Conservation (phyloP, 2,113 vertebrate species). For the Alligator sinensis region DNA sequence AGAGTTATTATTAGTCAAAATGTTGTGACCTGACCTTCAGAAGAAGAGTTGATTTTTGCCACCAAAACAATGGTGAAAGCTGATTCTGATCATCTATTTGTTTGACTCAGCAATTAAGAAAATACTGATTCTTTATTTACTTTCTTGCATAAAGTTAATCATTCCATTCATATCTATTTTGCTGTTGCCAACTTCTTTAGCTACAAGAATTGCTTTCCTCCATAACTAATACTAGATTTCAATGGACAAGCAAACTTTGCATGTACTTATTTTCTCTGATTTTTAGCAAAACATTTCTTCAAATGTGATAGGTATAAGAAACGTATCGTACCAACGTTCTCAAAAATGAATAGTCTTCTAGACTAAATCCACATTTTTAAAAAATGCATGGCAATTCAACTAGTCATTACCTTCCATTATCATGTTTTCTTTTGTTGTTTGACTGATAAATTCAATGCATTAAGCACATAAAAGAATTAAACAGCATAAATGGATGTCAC, state of each 20-base stretch:
- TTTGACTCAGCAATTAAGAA: not conserved
- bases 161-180: not conserved
- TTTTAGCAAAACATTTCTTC: not conserved
- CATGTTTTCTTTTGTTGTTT: slow-evolving; percentile 23
- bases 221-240: not conserved
- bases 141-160: not conserved
- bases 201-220: not conserved
- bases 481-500: slow-evolving; percentile 12
- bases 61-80: not conserved
- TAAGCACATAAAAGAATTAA: slow-evolving; percentile 39
- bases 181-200: not conserved
- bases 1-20: too few relatives aligned
- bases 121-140: not conserved
- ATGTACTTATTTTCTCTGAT: not conserved
- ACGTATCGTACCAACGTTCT: fast-evolving
- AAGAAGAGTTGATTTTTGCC: not conserved
- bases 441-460: slow-evolving; percentile 34
- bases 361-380: not conserved
- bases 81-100: not conserved
- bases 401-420: not conserved
- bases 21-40: not conserved
- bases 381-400: not conserved
- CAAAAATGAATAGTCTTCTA: not conserved
- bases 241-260: not conserved
- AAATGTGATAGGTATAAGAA: not conserved